Percentiles rank a stretch among this genome's conserved stretches.
Conservation (phyloP, 2,888 invertebrate genomes). For the Smittia aterrima region DNA sequence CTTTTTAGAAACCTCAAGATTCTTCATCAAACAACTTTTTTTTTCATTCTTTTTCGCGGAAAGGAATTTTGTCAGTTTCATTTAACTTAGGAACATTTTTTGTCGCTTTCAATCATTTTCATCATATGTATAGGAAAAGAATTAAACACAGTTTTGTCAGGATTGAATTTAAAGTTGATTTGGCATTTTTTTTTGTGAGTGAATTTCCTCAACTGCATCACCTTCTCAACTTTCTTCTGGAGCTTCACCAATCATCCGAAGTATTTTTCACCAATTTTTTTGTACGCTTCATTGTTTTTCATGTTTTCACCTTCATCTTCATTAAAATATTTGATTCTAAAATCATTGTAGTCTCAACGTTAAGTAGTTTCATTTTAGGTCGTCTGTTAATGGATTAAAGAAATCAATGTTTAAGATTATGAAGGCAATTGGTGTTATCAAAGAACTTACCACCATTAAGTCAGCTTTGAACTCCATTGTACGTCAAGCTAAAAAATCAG, state of each 20-base stretch:
- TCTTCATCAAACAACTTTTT: neutral
- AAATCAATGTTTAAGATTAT: neutral
- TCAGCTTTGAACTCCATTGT: neutral
- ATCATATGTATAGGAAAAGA: neutral
- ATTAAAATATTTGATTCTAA: neutral
- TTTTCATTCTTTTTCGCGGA: neutral
- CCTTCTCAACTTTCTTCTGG: neutral
- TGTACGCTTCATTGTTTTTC: neutral
- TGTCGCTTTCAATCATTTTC: constrained; percentile 1
- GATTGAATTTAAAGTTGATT: constrained; percentile 11
- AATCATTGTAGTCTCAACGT: neutral
- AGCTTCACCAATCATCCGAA: neutral
- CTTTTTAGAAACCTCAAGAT: neutral
- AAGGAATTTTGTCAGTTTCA: constrained; percentile 17
- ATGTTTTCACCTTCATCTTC: neutral
- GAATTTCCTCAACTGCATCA: neutral
- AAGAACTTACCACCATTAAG: neutral
- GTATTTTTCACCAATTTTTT: neutral
- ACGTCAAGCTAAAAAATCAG: neutral
- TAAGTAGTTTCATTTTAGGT: neutral
- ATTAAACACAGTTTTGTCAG: constrained; percentile 1
- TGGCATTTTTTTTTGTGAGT: constrained; percentile 5
- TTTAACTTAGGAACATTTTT: constrained; percentile 23
- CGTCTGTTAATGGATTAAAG: too few species aligned
- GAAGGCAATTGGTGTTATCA: neutral